phyloP scores from a whole-genome alignment of 2,888 invertebrate genomes.

The Pachydiplax longipennis region DNA sequence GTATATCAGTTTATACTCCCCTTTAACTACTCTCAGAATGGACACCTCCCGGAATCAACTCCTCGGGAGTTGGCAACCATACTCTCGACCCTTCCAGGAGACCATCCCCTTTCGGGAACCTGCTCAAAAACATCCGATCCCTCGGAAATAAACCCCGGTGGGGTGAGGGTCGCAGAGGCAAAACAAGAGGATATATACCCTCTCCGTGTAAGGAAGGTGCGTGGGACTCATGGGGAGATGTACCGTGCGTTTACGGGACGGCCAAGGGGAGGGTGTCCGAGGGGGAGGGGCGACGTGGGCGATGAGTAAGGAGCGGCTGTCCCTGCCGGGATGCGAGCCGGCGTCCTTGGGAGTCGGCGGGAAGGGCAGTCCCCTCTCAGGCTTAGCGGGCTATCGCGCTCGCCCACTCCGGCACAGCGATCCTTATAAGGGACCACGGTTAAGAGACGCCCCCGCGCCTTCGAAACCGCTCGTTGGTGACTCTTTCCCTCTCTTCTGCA shows the following conservation, averaged over 20 bases:
- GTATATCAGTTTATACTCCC: too few relatives aligned
- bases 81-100: neutral
- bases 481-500: neutral
- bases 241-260: conserved; percentile 37
- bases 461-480: neutral
- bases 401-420: neutral
- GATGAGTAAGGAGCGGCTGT: neutral
- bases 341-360: conserved; percentile 15
- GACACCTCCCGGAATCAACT: too few relatives aligned
- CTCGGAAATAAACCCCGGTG: neutral
- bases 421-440: conserved; percentile 15
- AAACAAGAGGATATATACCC: neutral
- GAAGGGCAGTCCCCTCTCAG: conserved; percentile 17
- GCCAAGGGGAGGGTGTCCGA: neutral
- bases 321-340: neutral
- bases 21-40: too few relatives aligned
- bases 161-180: neutral
- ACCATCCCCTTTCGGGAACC: neutral
- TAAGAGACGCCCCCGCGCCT: neutral
- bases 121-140: neutral
- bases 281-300: neutral
- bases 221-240: neutral
- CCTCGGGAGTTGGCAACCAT: too few relatives aligned
- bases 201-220: neutral
- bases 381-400: neutral